These are phyloP conservation scores for Apoderus coryli DNA, from an alignment of 2,888 invertebrate genomes.

Conservation along the genomic window DNA sequence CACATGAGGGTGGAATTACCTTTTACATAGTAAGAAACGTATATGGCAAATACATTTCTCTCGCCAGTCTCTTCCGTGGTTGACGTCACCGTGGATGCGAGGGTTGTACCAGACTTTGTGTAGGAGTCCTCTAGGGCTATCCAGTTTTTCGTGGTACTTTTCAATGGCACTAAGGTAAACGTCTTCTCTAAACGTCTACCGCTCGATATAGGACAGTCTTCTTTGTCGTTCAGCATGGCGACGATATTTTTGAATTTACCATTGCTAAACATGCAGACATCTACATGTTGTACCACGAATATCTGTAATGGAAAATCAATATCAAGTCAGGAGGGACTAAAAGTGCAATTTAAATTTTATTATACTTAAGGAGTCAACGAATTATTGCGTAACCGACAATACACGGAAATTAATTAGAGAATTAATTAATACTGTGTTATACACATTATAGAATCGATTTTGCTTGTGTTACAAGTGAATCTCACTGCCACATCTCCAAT, in stretches of 20 bases:
- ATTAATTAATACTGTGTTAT: too few relatives aligned
- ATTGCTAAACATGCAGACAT: constrained; percentile 90
- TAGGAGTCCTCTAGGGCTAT: constrained; percentile 79
- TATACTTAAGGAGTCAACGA: too few relatives aligned
- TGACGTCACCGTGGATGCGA: constrained; percentile 42
- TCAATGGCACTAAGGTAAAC: constrained; percentile 53
- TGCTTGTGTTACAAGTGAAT: too few relatives aligned
- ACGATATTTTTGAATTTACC: constrained; percentile 92
- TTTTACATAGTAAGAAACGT: constrained; percentile 84
- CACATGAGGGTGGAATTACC: too few relatives aligned
- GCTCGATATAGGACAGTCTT: constrained; percentile 50
- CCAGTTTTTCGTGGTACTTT: constrained; percentile 79
- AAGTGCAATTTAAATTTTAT: too few relatives aligned
- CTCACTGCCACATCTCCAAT: too few relatives aligned
- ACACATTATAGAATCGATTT: too few relatives aligned
- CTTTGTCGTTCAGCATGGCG: constrained; percentile 46
- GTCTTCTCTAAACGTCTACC: constrained; percentile 47
- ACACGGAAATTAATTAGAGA: too few relatives aligned
- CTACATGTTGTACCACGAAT: constrained; percentile 76
- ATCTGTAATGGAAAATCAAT: too few relatives aligned
- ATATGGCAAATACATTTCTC: constrained; percentile 78
- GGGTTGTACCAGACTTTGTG: constrained; percentile 45
- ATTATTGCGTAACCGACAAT: too few relatives aligned
- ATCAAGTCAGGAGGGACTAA: too few relatives aligned
- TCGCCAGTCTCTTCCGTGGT: constrained; percentile 46